Percentiles rank a stretch among this genome's conserved stretches.
Evolutionary conservation across 2,888 invertebrate species (phyloP).

Genomic region (Dasypolia templi): DNA sequence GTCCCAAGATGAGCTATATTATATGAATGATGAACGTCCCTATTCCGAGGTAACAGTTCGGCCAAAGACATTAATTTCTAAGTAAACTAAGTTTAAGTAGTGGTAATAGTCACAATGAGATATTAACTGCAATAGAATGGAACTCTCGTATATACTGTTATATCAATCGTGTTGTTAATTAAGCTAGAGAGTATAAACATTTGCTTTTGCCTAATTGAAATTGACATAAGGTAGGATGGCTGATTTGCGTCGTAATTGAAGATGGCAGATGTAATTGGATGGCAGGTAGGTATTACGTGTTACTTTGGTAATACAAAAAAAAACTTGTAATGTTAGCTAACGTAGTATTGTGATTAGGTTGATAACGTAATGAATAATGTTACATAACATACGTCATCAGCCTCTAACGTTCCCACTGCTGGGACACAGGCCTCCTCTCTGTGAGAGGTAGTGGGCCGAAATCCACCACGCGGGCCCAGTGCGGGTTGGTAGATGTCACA

Average conservation of each 20-base stretch:
- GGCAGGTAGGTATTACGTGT: conserved; percentile 8
- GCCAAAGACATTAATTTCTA: conserved; percentile 8
- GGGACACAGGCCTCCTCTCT: too few relatives aligned
- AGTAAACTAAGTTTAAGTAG: conserved; percentile 20
- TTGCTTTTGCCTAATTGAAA: conserved; percentile 81
- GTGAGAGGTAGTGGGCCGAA: too few relatives aligned
- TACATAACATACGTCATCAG: too few relatives aligned
- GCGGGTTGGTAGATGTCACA: too few relatives aligned
- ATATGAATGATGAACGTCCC: neutral
- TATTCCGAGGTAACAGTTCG: neutral
- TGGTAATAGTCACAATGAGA: conserved; percentile 6
- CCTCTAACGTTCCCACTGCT: too few relatives aligned
- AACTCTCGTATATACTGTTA: conserved; percentile 1
- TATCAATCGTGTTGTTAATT: conserved; percentile 70
- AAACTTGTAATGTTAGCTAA: neutral
- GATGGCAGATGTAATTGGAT: conserved; percentile 41
- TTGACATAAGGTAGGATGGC: conserved; percentile 65
- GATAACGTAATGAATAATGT: too few relatives aligned
- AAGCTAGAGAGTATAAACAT: conserved; percentile 70
- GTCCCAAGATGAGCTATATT: neutral
- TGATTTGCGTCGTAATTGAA: conserved; percentile 57
- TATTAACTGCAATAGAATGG: conserved; percentile 8
- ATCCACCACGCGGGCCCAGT: too few relatives aligned
- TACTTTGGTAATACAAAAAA: conserved; percentile 4
- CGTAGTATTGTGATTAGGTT: neutral